These are phyloP conservation scores for Thalassarche chlororhynchos DNA, from an alignment of 2,113 vertebrate genomes.

Conservation along the genomic window DNA sequence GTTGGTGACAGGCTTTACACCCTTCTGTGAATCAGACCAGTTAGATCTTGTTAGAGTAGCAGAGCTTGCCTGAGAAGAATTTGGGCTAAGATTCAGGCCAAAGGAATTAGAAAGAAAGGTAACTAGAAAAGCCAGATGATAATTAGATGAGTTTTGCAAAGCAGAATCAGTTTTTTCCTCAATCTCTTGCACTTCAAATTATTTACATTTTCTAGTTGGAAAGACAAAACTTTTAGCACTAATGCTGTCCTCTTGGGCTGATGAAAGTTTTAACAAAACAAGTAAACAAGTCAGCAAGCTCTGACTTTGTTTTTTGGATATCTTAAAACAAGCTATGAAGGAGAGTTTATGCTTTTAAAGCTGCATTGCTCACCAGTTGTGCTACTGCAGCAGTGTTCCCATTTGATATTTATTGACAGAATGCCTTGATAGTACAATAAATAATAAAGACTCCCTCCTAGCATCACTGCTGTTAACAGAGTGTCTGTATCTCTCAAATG, in stretches of 20 bases:
- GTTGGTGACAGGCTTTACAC: background rate
- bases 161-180: background rate
- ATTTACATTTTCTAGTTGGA: background rate
- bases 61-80: slow-evolving; percentile 1
- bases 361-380: background rate
- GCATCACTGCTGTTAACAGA: background rate
- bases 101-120: background rate
- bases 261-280: background rate
- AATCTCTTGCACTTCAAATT: background rate
- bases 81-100: background rate
- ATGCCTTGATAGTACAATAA: background rate
- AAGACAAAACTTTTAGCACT: background rate
- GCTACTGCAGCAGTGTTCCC: background rate
- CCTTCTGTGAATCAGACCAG: background rate
- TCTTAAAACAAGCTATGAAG: background rate
- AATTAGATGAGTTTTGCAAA: background rate
- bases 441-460: background rate
- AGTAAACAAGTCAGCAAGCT: background rate
- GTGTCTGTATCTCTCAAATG: background rate
- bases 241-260: background rate
- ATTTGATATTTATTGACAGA: background rate
- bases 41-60: slow-evolving; percentile 3
- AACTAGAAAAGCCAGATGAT: background rate
- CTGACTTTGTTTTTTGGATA: background rate
- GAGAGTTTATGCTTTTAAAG: background rate